phyloP scores from a whole-genome alignment of 2,888 invertebrate species.

The Clunio marinus region DNA sequence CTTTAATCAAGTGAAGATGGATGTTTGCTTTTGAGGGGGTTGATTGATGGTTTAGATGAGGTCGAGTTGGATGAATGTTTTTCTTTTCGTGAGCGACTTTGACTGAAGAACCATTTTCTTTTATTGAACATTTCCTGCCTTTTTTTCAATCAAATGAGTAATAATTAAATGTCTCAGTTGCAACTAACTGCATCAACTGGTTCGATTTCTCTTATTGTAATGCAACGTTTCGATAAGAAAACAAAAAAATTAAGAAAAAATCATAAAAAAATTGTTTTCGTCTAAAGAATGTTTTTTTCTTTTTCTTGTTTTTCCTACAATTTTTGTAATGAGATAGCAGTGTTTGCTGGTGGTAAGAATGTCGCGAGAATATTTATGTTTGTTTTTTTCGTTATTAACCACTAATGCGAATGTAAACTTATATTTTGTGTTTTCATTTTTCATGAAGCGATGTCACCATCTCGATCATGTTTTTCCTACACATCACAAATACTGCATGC shows the following conservation, averaged over 20 bases:
- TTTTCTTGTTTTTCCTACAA: no score
- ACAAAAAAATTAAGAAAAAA: no score
- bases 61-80: not conserved
- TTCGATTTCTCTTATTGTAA: not conserved
- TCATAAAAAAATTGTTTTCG: no score
- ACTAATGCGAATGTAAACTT: no score
- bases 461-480: no score
- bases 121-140: constrained; percentile 14
- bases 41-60: not conserved
- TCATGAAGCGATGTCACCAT: no score
- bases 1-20: not conserved
- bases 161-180: constrained; percentile 25
- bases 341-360: no score
- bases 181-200: not conserved
- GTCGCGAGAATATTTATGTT: no score
- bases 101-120: constrained; percentile 30
- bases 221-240: not conserved
- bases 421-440: no score
- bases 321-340: no score
- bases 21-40: not conserved
- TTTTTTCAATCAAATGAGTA: constrained; percentile 24
- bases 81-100: constrained; percentile 32
- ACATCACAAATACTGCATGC: no score
- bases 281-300: no score
- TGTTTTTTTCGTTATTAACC: not conserved